Percentiles rank a stretch among this genome's conserved stretches.
These are phyloP conservation scores for Leptura quadrifasciata DNA, from an alignment of 2,888 invertebrate genomes.

Conservation along the genomic window DNA sequence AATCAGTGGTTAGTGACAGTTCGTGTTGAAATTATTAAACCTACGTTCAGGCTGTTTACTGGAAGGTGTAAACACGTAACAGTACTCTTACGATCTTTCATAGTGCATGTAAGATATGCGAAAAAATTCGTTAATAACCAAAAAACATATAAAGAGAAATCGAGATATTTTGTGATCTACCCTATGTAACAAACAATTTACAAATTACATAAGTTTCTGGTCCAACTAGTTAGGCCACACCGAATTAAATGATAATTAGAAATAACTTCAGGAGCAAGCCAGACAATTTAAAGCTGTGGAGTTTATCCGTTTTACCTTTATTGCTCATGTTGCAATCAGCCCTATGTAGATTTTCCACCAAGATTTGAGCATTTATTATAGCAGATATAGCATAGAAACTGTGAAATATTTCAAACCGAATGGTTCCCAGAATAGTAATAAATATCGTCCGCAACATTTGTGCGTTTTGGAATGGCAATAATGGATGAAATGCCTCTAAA, in stretches of 20 bases:
- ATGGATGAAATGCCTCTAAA: constrained; percentile 7
- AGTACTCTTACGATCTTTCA: too few relatives aligned
- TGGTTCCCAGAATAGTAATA: constrained; percentile 30
- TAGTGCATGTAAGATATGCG: too few relatives aligned
- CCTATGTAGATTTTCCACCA: neutral
- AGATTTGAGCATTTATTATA: constrained; percentile 7
- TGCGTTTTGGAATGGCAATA: constrained; percentile 14
- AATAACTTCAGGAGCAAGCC: neutral
- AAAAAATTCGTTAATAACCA: too few relatives aligned
- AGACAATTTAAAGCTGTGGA: neutral
- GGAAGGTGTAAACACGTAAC: too few relatives aligned
- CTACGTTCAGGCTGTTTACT: too few relatives aligned
- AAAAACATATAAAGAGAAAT: too few relatives aligned
- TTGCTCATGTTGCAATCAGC: neutral
- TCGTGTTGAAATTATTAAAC: too few relatives aligned
- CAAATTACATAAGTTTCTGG: neutral
- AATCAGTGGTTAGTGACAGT: too few relatives aligned
- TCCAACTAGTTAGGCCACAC: neutral
- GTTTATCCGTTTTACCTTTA: constrained; percentile 7
- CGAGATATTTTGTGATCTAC: too few relatives aligned
- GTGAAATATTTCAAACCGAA: constrained; percentile 23
- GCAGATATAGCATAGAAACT: constrained; percentile 4
- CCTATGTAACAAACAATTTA: too few relatives aligned
- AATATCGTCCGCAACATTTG: constrained; percentile 17
- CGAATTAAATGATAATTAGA: neutral